Conservation (phyloP, 1,140 invertebrate genomes). For the Drosophila yakuba region DNA sequence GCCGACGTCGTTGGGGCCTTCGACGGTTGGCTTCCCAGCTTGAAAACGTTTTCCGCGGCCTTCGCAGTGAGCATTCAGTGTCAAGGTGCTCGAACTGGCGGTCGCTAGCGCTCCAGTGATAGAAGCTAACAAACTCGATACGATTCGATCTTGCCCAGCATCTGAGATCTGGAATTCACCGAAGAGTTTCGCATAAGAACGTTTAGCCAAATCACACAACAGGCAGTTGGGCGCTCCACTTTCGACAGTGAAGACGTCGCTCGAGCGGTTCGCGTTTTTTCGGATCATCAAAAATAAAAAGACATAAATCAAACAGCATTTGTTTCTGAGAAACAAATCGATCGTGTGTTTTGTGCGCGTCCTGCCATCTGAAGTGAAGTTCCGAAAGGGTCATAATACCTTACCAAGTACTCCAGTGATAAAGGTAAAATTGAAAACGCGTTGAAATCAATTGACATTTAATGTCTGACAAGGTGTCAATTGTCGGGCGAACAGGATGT, state of each 20-base stretch:
- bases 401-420: slow-evolving; percentile 8
- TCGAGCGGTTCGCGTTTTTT: slow-evolving; percentile 55
- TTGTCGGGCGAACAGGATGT: slow-evolving; percentile 70
- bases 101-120: slow-evolving; percentile 64
- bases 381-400: not conserved
- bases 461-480: slow-evolving; percentile 72
- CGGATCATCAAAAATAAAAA: slow-evolving; percentile 26
- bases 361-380: slow-evolving; percentile 50
- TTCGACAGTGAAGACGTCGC: slow-evolving; percentile 74
- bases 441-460: slow-evolving; percentile 49
- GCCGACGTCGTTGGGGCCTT: slow-evolving; percentile 15
- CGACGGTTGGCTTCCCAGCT: slow-evolving; percentile 50
- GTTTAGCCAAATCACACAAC: slow-evolving; percentile 58
- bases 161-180: slow-evolving; percentile 51
- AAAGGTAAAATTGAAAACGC: slow-evolving; percentile 38
- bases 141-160: slow-evolving; percentile 63
- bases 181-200: slow-evolving; percentile 74
- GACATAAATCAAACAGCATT: slow-evolving; percentile 9
- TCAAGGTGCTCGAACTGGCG: slow-evolving; percentile 82
- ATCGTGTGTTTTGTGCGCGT: slow-evolving; percentile 50
- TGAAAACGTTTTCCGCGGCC: slow-evolving; percentile 80
- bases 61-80: slow-evolving; percentile 75
- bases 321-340: slow-evolving; percentile 7
- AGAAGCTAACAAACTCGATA: slow-evolving; percentile 79
- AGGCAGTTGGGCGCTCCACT: slow-evolving; percentile 78